Evolutionary conservation across 2,888 invertebrate species (phyloP), one percentile per base, ranked within the genome.

Genomic region (Dorcus parallelipipedus): DNA sequence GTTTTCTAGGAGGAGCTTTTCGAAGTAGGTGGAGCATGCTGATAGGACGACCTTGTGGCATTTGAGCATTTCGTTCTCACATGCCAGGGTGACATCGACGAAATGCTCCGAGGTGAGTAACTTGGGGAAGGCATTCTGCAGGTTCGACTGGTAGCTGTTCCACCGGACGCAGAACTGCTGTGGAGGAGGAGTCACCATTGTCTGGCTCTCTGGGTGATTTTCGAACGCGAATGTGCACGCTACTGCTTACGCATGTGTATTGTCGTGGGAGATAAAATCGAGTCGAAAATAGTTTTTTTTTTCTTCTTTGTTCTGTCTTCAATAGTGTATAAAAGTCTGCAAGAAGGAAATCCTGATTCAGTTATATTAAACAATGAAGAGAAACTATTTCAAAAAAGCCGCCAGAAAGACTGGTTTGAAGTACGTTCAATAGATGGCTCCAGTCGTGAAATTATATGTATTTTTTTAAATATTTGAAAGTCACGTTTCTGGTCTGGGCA

Each of bases 11-110:
- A 93, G 78, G 52, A 93, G 81, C 56, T 88, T 83, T 76, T 93
- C 92, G 64, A 93, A 88, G 76, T 92, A 93, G 1, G 90, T 89
- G 39, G 91, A 91, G 78, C 93, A 93, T 0, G 93, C 91, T 0
- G 92, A 91, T 59, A 93, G 77, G 38, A 93, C 91, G 63, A 93
- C 84, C 71, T 93, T 92, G 82, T 94, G 94, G 74, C 94, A 94
- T 67, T 93, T 89, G 65, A 91, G 80, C 76, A 91, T 91, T 40
- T 89, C 86, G 0, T 91, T 92, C 76, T 94, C 94, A 73, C 93
- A 93, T 3, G 93, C 93, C 52, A 94, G 77, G 0, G 94, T 94
- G 50, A 93, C 93, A 78, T 94, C 94, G 0, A 93, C 92, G 73
- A 94, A 93, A 74, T 89, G 87, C 74, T 91, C 90, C n/a, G 86